Conservation (phyloP, 1,140 invertebrate genomes). For the Druon quercuslanigerum region DNA sequence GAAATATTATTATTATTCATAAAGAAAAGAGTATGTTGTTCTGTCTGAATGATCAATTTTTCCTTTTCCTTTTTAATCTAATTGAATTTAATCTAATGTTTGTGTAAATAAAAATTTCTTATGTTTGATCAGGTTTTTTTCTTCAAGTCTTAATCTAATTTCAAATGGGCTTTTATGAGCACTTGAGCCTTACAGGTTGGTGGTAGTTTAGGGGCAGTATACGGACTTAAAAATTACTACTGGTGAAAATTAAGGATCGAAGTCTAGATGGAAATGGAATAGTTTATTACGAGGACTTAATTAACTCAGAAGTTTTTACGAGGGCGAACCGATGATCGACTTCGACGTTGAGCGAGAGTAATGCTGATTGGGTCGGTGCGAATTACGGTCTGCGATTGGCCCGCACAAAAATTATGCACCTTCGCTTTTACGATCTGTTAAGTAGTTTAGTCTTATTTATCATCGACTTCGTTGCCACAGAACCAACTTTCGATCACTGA, state of each 20-base stretch:
- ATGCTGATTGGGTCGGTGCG: slow-evolving; percentile 64
- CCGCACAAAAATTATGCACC: slow-evolving; percentile 62
- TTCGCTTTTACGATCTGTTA: slow-evolving; percentile 64
- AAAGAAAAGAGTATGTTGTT: too few relatives aligned
- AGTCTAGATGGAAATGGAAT: slow-evolving; percentile 40
- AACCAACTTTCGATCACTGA: slow-evolving; percentile 36
- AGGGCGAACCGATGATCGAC: slow-evolving; percentile 57
- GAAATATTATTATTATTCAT: too few relatives aligned
- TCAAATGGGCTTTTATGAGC: not conserved
- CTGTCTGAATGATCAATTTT: too few relatives aligned
- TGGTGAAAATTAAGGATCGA: slow-evolving; percentile 17
- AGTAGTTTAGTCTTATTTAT: slow-evolving; percentile 64
- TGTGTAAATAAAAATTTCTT: too few relatives aligned
- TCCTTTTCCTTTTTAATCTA: too few relatives aligned
- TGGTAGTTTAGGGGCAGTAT: not conserved
- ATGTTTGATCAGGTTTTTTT: too few relatives aligned
- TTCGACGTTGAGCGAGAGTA: slow-evolving; percentile 57
- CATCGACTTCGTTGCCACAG: slow-evolving; percentile 21
- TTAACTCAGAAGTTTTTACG: slow-evolving; percentile 65
- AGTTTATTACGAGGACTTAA: slow-evolving; percentile 58
- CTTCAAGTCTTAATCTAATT: too few relatives aligned
- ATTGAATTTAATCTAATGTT: too few relatives aligned
- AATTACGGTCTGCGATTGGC: slow-evolving; percentile 58
- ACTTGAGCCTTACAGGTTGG: not conserved
- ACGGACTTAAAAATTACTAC: not conserved